These are phyloP conservation scores for Temnothorax rugatulus DNA, from an alignment of 2,888 invertebrate genomes.

Conservation along the genomic window DNA sequence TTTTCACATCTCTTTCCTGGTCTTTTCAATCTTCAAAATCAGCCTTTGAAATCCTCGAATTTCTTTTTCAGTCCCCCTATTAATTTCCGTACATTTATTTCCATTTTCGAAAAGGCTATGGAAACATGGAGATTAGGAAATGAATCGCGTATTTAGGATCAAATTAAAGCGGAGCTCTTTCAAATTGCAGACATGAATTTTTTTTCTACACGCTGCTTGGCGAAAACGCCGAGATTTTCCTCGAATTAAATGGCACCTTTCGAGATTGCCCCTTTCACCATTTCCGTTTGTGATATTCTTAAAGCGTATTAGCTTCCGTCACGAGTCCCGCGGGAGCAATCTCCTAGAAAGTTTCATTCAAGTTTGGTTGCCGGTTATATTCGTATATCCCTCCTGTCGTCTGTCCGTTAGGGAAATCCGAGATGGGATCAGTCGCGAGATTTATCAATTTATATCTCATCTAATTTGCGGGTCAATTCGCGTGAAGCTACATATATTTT, in stretches of 20 bases:
- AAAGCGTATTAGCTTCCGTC: slow-evolving; percentile 73
- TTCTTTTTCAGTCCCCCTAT: background rate
- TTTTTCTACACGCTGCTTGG: background rate
- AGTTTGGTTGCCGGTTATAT: slow-evolving; percentile 68
- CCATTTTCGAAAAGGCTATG: background rate
- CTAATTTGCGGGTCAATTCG: background rate
- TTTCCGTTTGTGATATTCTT: slow-evolving; percentile 70
- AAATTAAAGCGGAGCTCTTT: background rate
- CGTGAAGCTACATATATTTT: background rate
- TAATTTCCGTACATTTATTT: background rate
- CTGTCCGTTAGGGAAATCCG: slow-evolving; percentile 32
- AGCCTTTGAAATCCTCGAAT: background rate
- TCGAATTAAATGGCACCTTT: slow-evolving; percentile 63
- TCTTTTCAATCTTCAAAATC: slow-evolving; percentile 1
- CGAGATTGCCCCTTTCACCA: slow-evolving; percentile 69
- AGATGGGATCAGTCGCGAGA: slow-evolving; percentile 1
- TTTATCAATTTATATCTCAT: background rate
- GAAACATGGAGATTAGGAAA: background rate
- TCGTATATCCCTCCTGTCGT: slow-evolving; percentile 36
- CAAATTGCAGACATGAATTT: background rate
- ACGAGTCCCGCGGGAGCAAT: slow-evolving; percentile 75
- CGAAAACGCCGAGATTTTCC: slow-evolving; percentile 17
- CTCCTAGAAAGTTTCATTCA: slow-evolving; percentile 76
- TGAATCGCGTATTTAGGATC: background rate
- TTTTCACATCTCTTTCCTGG: background rate